Base-by-base conservation (phyloP, 1,140 invertebrate genomes). In the Tetramorium parvispinum region DNA sequence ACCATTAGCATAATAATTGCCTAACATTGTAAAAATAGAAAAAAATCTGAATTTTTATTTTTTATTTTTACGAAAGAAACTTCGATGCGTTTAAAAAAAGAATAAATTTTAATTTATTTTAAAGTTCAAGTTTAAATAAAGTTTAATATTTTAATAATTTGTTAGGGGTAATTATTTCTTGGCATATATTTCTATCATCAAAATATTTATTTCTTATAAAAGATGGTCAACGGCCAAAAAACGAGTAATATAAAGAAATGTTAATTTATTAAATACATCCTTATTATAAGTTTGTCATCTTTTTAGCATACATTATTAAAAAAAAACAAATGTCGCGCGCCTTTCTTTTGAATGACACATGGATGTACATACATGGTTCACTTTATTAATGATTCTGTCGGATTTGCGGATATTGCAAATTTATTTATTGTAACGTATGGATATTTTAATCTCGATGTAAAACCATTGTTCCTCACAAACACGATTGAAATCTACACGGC, bases 361-460 rank as follows among this genome's bases (percentile, higher is more conserved):
- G 16, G n/a, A 76, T 7, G n/a, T 70, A 24, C 13, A 13, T 27
- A 24, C 13, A 1, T 27, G 21, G 3, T 53, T 24, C n/a, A 7
- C 37, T 59, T 59, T 59, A 76, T 76, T 76, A 76, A 76, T 59
- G 16, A 76, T 43, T 18, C 11, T 53, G 37, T 55, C 32, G 32
- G 3, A 32, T 32, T 32, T 59, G 55, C 27, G 4, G 18, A 40
- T 21, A 21, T 3, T 37, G n/a, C 32, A n/a, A 16, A 55, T 55
- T 55, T 40, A 55, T 57, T 75, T 21, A 21, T 57, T 21, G 16
- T 10, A 78, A 1, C 21, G 8, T 8, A 24, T 24, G 16, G 24
- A 46, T 63, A 49, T 78, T 63, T 78, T 63, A 63, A 63, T 78
- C 40, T 78, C 24, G 16, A 63, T 77, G 24, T 49, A 63, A 61